Evolutionary conservation across 2,113 vertebrate species (phyloP), one percentile per base, ranked within the genome.

Genomic region (Chloroceryle aenea): DNA sequence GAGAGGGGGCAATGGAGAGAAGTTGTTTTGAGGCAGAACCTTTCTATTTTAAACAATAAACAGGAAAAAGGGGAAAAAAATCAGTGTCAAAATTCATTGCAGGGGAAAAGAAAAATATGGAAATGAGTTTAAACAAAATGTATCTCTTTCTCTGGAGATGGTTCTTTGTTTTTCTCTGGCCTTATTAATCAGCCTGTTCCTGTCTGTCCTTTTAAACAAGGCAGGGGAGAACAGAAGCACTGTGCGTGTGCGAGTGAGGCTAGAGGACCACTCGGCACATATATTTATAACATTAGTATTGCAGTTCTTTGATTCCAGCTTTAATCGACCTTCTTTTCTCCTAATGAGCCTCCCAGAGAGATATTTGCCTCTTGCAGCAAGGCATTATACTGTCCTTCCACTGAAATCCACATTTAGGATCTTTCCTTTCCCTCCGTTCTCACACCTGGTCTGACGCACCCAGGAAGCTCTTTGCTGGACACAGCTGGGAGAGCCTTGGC

Each of bases 281-380:
- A 15, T 19, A 47, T 85, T 93, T 89, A 29, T 83, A 69, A 50
- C 78, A 73, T 82, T 66, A 79, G 45, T 73, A 30, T 17, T 83
- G 90, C 92, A 89, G 55, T 8, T 90, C 78, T 93, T 68, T 85
- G 85, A 82, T 85, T 88, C 75, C 62, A 69, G 78, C 75, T 91
- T 90, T 96, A 90, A 93, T 90, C 38, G n/a, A 20, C 58, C 74
- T 91, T 83, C 77, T 91, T 79, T 58, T n/a, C 90, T 76, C 71
- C 82, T 94, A 59, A 93, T 3, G 87, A 93, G 85, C 77, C 17
- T 17, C 93, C 89, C 69, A 6, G 91, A 29, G 36, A 89, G 84
- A 64, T 43, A 75, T 85, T 94, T 85, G 85, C 71, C 81, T 72
- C 78, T 79, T 85, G 82, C 87, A 93, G 85, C 4, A 43, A 68